Evolutionary conservation across 1,140 invertebrate genomes (phyloP).

Genomic region (Pararge aegeria): DNA sequence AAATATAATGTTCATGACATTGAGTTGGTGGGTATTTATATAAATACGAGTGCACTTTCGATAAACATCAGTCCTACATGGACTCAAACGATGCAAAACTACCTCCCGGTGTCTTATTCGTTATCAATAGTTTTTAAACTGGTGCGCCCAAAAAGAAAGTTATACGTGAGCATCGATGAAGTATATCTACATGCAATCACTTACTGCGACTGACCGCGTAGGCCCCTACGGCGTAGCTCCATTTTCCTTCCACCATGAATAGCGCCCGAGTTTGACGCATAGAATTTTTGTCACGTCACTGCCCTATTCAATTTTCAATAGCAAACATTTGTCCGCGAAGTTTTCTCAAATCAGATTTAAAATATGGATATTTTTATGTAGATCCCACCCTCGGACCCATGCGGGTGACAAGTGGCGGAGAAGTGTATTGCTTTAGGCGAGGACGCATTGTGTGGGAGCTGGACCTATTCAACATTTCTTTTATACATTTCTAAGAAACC

Average conservation of each 20-base stretch:
- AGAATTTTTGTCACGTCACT: constrained; percentile 67
- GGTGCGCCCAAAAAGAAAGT: no score
- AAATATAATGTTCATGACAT: no score
- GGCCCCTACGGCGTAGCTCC: constrained; percentile 1
- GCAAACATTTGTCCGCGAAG: constrained; percentile 73
- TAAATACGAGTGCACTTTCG: no score
- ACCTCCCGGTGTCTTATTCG: no score
- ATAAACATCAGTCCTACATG: no score
- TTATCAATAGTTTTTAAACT: no score
- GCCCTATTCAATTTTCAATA: constrained; percentile 71
- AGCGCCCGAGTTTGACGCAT: constrained; percentile 20
- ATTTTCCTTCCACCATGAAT: constrained; percentile 3
- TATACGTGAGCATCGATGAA: no score
- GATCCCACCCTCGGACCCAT: constrained; percentile 61
- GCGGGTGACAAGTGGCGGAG: constrained; percentile 62
- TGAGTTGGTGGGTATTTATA: no score
- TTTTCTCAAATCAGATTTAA: constrained; percentile 76
- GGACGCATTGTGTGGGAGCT: constrained; percentile 45
- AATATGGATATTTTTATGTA: constrained; percentile 76
- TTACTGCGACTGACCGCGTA: not conserved
- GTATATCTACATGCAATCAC: no score
- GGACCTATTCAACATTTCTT: constrained; percentile 57
- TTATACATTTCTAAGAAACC: constrained; percentile 34
- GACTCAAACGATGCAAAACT: no score
- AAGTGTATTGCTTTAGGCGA: constrained; percentile 49